Base-by-base conservation (phyloP, 2,888 invertebrate genomes). In the Lacanobia oleracea region DNA sequence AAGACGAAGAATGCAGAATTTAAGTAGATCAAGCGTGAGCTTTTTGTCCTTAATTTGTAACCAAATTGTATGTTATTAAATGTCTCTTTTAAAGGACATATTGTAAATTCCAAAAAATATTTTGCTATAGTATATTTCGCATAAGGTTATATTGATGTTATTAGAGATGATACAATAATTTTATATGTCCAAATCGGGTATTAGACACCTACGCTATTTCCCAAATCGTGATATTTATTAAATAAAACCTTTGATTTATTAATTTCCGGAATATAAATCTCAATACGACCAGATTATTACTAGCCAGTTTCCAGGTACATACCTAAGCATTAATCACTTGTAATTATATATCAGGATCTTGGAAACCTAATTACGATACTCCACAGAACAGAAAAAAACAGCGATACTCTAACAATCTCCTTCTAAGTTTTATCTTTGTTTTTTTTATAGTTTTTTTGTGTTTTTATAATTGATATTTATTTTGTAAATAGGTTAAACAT, bases 21-120 rank as follows among this genome's bases (percentile, higher is more conserved):
- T 21, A 67, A 65, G 16, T 67, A 9, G 77, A 72, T 4, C 65
- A 57, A 27, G 43, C 73, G 57, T 67, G 67, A 51, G 43, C 6
- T 12, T 53, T 51, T 40, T 23, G 68, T 77, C 66, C 71, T 72
- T 77, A 51, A 68, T 81, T 77, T 66, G 43, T 56, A 63, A 66
- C 3, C 53, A 67, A 77, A 81, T 65, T 81, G 16, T 45, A 50
- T 27, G 50, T 50, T 3, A 61, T 69, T 18, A 51, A 18, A 37
- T 27, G 40, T 5, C 23, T 45, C 2, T 27, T 53, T 18, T 9
- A 54, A 45, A 77, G 50, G 45, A 77, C 16, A 40, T n/a, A 9
- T 16, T 33, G 18, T 18, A 1, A 54, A 9, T 54, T 27, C 1
- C 18, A 3, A 9, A 9, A 33, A 27, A 48, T 33, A 33, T 33